phyloP scores from a whole-genome alignment of 2,888 invertebrate species.

The Ormyrus rosae region DNA sequence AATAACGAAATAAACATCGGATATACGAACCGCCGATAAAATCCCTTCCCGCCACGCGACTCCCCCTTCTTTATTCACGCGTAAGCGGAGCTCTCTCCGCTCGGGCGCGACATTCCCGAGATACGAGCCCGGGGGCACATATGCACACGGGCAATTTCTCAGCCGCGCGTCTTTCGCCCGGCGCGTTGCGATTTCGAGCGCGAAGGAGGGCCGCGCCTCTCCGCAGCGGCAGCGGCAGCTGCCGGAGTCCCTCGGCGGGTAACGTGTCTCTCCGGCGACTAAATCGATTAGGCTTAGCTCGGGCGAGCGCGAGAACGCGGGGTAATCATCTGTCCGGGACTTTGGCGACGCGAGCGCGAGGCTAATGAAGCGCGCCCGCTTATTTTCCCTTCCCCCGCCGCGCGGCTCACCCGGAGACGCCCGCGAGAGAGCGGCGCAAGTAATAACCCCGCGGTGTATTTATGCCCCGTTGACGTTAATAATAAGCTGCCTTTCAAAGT shows the following conservation, averaged over 20 bases:
- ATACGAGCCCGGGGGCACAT: no score
- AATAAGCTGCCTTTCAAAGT: no score
- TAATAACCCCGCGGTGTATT: no score
- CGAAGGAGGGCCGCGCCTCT: conserved; percentile 37
- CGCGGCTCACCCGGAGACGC: no score
- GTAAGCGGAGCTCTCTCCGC: no score
- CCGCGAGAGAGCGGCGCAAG: no score
- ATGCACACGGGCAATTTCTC: conserved; percentile 19
- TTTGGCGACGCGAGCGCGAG: no score
- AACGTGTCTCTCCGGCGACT: conserved; percentile 28
- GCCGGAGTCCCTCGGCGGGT: conserved; percentile 25
- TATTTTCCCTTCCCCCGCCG: no score
- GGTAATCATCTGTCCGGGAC: conserved; percentile 60
- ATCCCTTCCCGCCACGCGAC: neutral
- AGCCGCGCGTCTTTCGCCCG: conserved; percentile 12
- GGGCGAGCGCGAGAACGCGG: conserved; percentile 54
- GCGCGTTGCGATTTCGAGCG: conserved; percentile 42
- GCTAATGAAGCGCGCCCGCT: no score
- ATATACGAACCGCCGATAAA: neutral
- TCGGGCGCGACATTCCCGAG: no score
- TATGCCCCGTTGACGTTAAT: no score
- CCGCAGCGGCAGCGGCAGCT: neutral
- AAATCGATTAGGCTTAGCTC: conserved; percentile 62
- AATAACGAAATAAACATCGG: neutral
- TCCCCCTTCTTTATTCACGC: no score